Evolutionary conservation across 1,140 invertebrate genomes (phyloP).

Genomic region (Theocolax elegans): DNA sequence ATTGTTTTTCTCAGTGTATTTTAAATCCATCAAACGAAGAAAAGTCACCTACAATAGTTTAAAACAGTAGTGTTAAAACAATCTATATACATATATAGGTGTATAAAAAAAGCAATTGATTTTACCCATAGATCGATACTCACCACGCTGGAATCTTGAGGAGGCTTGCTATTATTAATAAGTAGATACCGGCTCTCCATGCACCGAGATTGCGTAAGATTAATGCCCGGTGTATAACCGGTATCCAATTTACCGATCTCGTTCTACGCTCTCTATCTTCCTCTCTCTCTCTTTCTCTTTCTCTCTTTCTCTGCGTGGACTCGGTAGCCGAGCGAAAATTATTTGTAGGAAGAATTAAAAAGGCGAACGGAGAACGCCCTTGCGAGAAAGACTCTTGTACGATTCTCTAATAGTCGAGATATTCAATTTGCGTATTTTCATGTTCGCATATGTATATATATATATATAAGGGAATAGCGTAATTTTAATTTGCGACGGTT

Average conservation of each 20-base stretch:
- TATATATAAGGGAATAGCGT: too few species aligned
- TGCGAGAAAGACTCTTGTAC: background rate
- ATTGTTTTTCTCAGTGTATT: too few species aligned
- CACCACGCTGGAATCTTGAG: background rate
- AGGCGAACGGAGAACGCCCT: background rate
- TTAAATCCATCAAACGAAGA: too few species aligned
- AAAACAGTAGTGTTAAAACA: too few species aligned
- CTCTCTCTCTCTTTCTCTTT: too few species aligned
- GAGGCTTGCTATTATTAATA: slow-evolving; percentile 53
- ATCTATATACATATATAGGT: too few species aligned
- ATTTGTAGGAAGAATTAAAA: slow-evolving; percentile 23
- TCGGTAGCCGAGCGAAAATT: slow-evolving; percentile 14
- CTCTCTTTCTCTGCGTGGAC: background rate
- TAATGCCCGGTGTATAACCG: slow-evolving; percentile 56
- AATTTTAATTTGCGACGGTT: background rate
- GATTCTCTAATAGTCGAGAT: slow-evolving; percentile 17
- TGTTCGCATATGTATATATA: background rate
- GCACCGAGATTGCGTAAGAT: slow-evolving; percentile 58
- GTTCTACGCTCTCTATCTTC: slow-evolving; percentile 43
- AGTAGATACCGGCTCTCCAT: slow-evolving; percentile 46
- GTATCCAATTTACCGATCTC: slow-evolving; percentile 58
- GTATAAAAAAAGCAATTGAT: too few species aligned
- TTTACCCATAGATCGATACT: too few species aligned
- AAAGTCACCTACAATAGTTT: too few species aligned
- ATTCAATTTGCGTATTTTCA: slow-evolving; percentile 25